Percentiles rank a stretch among this genome's conserved stretches.
These are phyloP conservation scores for Berghia stephanieae DNA, from an alignment of 1,140 invertebrate species.

Conservation along the genomic window DNA sequence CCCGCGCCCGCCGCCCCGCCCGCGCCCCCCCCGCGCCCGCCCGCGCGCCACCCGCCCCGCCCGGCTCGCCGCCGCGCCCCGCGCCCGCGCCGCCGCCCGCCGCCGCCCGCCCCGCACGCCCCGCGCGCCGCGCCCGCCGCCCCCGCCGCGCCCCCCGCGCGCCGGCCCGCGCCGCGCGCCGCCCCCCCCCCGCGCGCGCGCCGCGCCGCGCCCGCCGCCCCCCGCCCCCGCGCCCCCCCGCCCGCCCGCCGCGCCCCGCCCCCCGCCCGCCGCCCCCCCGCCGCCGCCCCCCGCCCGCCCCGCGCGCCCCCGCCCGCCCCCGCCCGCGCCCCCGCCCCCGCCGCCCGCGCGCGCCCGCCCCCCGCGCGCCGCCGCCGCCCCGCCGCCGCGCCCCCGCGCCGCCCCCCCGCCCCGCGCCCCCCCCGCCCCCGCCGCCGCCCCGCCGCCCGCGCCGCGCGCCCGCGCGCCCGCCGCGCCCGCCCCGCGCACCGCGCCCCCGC, in stretches of 20 bases:
- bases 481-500: background rate
- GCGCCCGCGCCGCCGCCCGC: background rate
- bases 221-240: background rate
- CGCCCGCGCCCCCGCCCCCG: background rate
- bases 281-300: background rate
- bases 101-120: background rate
- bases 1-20: background rate
- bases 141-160: background rate
- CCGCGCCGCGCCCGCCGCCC: background rate
- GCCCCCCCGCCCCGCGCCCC: background rate
- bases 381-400: background rate
- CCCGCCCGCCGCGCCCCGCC: background rate
- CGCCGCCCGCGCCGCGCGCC: background rate
- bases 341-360: background rate
- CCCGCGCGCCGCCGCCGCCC: background rate
- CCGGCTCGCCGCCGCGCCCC: background rate
- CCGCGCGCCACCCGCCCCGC: background rate
- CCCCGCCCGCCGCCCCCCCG: background rate
- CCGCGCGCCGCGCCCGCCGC: background rate
- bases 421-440: background rate
- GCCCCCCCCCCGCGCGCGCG: background rate
- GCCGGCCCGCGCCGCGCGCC: background rate
- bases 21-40: background rate
- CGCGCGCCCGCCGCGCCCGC: background rate
- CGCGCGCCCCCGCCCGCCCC: background rate